Conservation (phyloP, 2,797 vertebrate species). For the Momotus momota region DNA sequence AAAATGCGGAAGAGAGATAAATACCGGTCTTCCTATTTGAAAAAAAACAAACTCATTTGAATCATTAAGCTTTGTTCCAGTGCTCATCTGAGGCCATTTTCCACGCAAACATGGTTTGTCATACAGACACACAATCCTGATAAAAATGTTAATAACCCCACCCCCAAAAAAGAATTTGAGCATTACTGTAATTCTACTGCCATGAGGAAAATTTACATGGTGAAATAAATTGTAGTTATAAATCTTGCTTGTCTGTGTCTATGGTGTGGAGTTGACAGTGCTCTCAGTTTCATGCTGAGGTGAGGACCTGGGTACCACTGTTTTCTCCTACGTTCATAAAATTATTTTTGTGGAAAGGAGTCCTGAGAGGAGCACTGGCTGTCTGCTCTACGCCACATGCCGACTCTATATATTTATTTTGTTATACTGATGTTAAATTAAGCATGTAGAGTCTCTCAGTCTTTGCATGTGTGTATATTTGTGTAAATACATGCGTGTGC, state of each 20-base stretch:
- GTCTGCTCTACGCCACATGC: background rate
- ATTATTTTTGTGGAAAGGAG: background rate
- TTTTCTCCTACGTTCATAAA: background rate
- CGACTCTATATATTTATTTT: background rate
- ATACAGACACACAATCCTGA: background rate
- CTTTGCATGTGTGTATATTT: background rate
- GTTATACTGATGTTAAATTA: background rate
- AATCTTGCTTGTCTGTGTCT: background rate
- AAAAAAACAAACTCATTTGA: background rate
- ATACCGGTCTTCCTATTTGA: slow-evolving; percentile 84
- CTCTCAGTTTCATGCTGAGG: background rate
- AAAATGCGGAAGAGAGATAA: slow-evolving; percentile 93
- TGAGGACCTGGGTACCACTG: background rate
- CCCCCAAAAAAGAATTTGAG: background rate
- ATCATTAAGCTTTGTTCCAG: background rate
- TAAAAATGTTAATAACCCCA: background rate
- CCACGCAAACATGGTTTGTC: background rate
- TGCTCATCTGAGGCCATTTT: background rate
- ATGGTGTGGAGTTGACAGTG: background rate
- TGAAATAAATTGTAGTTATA: background rate
- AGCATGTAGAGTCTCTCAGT: background rate
- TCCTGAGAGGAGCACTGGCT: background rate
- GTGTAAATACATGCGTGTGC: too few relatives aligned
- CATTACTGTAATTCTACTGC: background rate
- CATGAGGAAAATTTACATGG: background rate